Conservation (phyloP, 2,888 invertebrate species). For the Sesamia inferens region DNA sequence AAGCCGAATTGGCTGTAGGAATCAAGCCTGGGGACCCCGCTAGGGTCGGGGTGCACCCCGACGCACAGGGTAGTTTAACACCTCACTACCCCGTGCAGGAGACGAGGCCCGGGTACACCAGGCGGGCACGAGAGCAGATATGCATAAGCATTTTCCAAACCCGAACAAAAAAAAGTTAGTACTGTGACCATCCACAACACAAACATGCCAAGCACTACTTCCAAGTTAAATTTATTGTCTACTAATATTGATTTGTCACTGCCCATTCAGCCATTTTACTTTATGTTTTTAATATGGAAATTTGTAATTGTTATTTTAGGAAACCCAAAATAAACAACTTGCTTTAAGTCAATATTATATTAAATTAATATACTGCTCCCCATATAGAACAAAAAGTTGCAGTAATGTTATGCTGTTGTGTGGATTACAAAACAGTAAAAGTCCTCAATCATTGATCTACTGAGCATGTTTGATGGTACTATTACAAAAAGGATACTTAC, state of each 20-base stretch:
- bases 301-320: neutral
- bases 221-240: neutral
- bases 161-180: no score
- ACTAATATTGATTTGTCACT: neutral
- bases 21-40: no score
- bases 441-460: neutral
- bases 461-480: neutral
- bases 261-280: neutral
- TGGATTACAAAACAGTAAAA: neutral
- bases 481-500: constrained; percentile 76
- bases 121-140: no score
- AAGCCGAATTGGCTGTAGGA: no score
- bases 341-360: neutral
- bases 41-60: no score
- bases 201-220: neutral
- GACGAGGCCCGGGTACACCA: no score
- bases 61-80: no score
- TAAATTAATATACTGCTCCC: neutral
- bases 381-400: neutral
- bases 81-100: no score
- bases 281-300: neutral
- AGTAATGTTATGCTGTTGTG: neutral
- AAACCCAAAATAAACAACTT: neutral
- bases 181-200: no score
- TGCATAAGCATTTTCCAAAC: no score